Evolutionary conservation across 2,888 invertebrate species (phyloP), one percentile per base, ranked within the genome.

Genomic region (Agriopis marginaria): DNA sequence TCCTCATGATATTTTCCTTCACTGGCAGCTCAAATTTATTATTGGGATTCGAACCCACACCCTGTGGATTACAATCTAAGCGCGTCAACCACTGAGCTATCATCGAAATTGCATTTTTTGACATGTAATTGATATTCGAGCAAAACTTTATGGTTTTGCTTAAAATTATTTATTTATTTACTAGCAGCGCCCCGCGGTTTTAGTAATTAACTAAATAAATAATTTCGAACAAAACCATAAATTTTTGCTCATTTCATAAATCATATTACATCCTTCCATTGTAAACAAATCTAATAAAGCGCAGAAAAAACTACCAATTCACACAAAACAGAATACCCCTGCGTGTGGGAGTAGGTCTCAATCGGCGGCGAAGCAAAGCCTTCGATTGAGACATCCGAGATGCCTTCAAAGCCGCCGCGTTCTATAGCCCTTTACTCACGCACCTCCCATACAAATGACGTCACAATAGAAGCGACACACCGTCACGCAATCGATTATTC

Each of bases 371-470:
- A 86, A 87, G 89, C 86, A 85, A 89, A 91, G 89, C 87, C 59
- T 88, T 83, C 89, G 91, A 93, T 92, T 90, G 91, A 92, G 92
- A 90, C 91, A 93, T 92, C 90, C 89, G 92, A 93, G 86, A 88
- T 88, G 87, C 78, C 83, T 84, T 93, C 93, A 93, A 93, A 93
- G 87, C 87, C 67, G 79, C 93, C 93, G 93, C 89, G 78, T 84
- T 89, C 90, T 90, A 91, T 90, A 90, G 88, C 86, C 86, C 88
- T 87, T 85, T 84, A 88, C 78, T 70, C 66, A 62, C 50, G 44
- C 68, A 65, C 74, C 79, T 79, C 84, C 85, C 85, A 69, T 77
- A 75, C 58, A 44, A 67, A 58, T 76, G 39, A 71, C 73, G 47
- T 69, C 70, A 66, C 68, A 68, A 68, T 69, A 59, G 63, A 14